Evolutionary conservation across 2,113 vertebrate genomes (phyloP).

Genomic region (Tretioscincus oriximinensis): DNA sequence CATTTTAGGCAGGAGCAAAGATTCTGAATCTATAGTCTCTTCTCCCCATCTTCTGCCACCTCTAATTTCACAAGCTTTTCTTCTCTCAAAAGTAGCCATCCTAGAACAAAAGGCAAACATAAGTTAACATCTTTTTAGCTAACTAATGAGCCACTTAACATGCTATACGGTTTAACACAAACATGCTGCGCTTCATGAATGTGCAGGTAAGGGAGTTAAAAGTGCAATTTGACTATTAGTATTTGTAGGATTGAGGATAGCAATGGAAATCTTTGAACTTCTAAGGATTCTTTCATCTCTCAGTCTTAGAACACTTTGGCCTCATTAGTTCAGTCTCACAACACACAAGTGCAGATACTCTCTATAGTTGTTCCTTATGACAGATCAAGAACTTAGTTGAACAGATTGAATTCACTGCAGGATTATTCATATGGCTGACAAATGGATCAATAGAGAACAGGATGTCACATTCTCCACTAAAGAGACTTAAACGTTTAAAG

Average conservation of each 20-base stretch:
- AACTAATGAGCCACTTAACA: background rate
- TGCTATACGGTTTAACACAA: accelerated
- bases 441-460: background rate
- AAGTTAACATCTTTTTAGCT: background rate
- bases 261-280: accelerated
- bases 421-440: background rate
- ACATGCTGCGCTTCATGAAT: accelerated
- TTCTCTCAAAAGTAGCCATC: accelerated
- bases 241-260: accelerated
- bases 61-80: background rate
- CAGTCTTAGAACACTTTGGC: background rate
- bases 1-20: conserved; percentile 8
- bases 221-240: background rate
- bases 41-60: background rate
- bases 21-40: background rate
- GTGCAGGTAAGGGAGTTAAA: background rate
- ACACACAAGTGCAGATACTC: background rate
- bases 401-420: background rate
- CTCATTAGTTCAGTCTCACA: accelerated
- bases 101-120: background rate
- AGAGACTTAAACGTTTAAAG: background rate
- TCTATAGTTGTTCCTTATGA: accelerated
- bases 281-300: background rate
- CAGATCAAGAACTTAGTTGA: background rate
- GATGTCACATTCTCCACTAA: background rate